These are phyloP conservation scores for Pithys albifrons DNA, from an alignment of 2,113 vertebrate genomes.

Conservation along the genomic window DNA sequence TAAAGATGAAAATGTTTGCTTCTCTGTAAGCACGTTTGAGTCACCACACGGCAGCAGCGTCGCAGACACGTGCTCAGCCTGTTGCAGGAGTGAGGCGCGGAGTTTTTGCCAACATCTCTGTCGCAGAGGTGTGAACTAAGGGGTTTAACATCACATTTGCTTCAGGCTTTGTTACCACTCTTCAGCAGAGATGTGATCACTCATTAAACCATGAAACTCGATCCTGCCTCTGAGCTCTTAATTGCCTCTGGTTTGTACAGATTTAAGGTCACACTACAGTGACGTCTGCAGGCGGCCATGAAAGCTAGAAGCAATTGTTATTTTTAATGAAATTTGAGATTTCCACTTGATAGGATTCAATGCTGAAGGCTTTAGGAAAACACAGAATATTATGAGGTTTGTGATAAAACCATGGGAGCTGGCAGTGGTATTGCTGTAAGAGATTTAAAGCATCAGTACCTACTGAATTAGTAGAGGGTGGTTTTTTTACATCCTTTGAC, in stretches of 20 bases:
- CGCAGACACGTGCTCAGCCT: background rate
- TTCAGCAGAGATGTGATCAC: constrained; percentile 24
- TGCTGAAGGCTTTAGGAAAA: constrained; percentile 38
- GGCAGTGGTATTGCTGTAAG: background rate
- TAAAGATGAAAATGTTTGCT: background rate
- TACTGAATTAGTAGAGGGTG: background rate
- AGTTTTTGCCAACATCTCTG: background rate
- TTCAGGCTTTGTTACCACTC: background rate
- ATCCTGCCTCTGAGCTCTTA: constrained; percentile 38
- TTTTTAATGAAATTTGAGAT: constrained; percentile 58
- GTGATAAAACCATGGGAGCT: constrained; percentile 1
- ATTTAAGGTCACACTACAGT: constrained; percentile 42
- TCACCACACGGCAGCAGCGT: background rate
- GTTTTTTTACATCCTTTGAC: background rate
- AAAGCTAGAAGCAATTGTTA: constrained; percentile 27
- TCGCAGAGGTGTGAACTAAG: background rate
- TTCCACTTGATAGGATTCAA: constrained; percentile 33
- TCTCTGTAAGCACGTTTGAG: background rate
- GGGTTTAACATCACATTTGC: background rate
- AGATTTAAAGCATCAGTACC: constrained; percentile 23
- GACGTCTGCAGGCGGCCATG: background rate
- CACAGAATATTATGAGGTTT: background rate
- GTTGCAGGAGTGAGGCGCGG: background rate
- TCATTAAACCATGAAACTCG: background rate
- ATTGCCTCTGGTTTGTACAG: constrained; percentile 39